These are phyloP conservation scores for Minunthozetes semirufus DNA, from an alignment of 2,888 invertebrate species.

Conservation along the genomic window DNA sequence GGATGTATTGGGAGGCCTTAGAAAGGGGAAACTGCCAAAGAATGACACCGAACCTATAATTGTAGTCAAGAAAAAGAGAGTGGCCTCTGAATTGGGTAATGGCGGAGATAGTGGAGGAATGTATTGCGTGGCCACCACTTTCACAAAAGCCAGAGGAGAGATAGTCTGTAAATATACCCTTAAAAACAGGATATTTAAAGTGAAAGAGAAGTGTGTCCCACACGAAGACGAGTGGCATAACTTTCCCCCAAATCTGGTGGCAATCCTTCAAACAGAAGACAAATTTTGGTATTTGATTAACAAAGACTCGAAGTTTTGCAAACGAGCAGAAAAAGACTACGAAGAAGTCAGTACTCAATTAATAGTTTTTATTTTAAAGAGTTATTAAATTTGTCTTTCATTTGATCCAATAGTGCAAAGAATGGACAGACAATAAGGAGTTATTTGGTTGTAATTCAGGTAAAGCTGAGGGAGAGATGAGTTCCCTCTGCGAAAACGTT, in stretches of 20 bases:
- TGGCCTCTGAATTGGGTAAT: not conserved
- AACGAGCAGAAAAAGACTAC: not conserved
- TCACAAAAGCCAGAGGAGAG: not conserved
- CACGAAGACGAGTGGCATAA: not conserved
- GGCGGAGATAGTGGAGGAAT: not conserved
- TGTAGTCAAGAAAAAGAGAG: not conserved
- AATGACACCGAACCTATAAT: not conserved
- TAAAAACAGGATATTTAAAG: not conserved
- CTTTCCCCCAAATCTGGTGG: constrained; percentile 24
- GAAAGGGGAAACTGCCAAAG: not conserved
- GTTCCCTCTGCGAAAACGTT: not conserved
- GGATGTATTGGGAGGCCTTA: no score
- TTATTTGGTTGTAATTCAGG: not conserved
- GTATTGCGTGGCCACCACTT: not conserved
- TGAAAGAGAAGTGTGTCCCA: not conserved
- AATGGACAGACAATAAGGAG: not conserved
- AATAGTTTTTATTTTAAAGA: not conserved
- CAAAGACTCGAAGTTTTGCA: not conserved
- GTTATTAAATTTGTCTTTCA: not conserved
- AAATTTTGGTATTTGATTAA: constrained; percentile 10
- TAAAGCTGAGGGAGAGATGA: not conserved
- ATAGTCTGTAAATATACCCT: not conserved
- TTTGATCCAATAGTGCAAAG: not conserved
- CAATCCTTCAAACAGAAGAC: not conserved
- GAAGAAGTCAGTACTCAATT: not conserved